These are phyloP conservation scores for Zingel zingel DNA, from an alignment of 2,113 vertebrate genomes.

Conservation along the genomic window DNA sequence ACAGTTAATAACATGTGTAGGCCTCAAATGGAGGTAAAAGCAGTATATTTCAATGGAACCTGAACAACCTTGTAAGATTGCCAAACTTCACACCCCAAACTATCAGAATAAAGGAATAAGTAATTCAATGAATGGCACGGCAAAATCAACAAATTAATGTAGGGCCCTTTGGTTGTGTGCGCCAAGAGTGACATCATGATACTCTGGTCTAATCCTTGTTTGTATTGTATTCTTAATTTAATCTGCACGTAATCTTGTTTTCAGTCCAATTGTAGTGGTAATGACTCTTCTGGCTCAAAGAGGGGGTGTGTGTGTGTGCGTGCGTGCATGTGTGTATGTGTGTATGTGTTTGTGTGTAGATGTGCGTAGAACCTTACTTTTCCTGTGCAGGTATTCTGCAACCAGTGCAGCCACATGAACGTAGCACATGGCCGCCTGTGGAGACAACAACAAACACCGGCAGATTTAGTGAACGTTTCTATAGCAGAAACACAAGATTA, in stretches of 20 bases:
- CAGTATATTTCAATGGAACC: background rate
- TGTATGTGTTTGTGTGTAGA: slow-evolving; percentile 4
- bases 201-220: slow-evolving; percentile 72
- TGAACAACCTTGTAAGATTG: background rate
- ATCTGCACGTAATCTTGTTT: slow-evolving; percentile 69
- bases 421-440: slow-evolving; percentile 96
- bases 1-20: background rate
- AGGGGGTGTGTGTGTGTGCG: background rate
- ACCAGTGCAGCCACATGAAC: slow-evolving; percentile 94
- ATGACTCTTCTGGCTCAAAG: background rate
- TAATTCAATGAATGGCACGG: slow-evolving; percentile 14
- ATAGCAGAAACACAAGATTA: background rate
- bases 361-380: slow-evolving; percentile 87
- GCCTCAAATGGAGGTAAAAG: background rate
- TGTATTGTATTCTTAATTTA: slow-evolving; percentile 69
- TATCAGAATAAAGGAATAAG: slow-evolving; percentile 2
- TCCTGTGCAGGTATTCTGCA: slow-evolving; percentile 95
- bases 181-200: slow-evolving; percentile 65
- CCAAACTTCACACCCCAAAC: slow-evolving; percentile 15
- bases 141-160: slow-evolving; percentile 39
- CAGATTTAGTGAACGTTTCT: background rate
- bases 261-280: slow-evolving; percentile 39
- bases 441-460: slow-evolving; percentile 46
- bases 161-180: slow-evolving; percentile 4
- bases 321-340: background rate